Evolutionary conservation across 2,888 invertebrate species (phyloP), one percentile per base, ranked within the genome.

Genomic region (Syritta pipiens): DNA sequence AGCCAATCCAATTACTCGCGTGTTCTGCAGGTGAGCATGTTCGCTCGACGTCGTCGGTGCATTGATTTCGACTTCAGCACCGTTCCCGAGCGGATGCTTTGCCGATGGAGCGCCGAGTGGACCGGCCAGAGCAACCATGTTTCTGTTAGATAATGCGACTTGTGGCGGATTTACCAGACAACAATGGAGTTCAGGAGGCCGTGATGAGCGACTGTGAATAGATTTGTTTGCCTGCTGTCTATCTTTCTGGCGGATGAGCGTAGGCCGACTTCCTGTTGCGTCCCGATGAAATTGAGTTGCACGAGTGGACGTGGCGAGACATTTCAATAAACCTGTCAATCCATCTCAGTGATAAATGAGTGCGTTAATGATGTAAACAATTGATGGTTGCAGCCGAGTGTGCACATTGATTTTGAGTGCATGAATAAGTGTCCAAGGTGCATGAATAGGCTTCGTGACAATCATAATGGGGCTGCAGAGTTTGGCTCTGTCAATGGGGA

Each of bases 1-100:
- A 32, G 26, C 35, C 35, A 62, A 76, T 69, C 62, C 69, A 75
- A 75, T 62, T 68, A 67, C 35, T 51, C 40, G 55, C 48, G 37
- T 55, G 32, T 12, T 53, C 46, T 49, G 40, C 32, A 49, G 42
- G 19, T 55, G 49, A 48, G 14, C 9, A 14, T 24, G 17, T 4
- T 4, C 10, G 24, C 14, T 28, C 22, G 46, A 37, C 14, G 17
- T 24, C 26, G 5, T 12, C 12, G 6, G 17, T 48, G 7, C 68
- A 68, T 48, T 42, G 74, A 46, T 48, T 53, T 44, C 44, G 35
- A n/a, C 4, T 12, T 17, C 17, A 19, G 17, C 17, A 22, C n/a
- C 12, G 40, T 12, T 20, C 24, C 2, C 0, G n/a, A 22, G 17
- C 12, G 28, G 20, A 12, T 6, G 37, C 7, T 17, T 17, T 14